Evolutionary conservation across 2,113 vertebrate species (phyloP).

Genomic region (Salvelinus alpinus): DNA sequence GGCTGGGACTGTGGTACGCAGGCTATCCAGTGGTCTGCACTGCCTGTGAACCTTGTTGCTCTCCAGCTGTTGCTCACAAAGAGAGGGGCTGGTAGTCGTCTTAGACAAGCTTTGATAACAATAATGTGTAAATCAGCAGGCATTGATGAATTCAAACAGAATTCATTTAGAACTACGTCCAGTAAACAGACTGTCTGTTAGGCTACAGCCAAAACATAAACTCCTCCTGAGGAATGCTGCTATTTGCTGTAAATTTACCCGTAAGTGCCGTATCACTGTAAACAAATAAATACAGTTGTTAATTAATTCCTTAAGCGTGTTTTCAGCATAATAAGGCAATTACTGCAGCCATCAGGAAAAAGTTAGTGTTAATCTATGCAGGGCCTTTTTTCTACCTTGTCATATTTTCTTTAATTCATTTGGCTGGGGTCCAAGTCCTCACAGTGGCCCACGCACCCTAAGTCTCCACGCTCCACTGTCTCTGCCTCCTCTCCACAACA

Average conservation of each 20-base stretch:
- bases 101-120: no score
- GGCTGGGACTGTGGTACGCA: background rate
- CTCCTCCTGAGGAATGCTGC: conserved; percentile 14
- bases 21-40: background rate
- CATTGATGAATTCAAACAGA: no score
- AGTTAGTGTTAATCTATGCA: conserved; percentile 41
- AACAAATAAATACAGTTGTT: conserved; percentile 54
- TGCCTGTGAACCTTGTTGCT: no score
- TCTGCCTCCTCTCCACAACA: no score
- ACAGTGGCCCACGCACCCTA: conserved; percentile 20
- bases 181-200: background rate
- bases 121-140: no score
- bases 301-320: conserved; percentile 30
- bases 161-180: no score
- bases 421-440: conserved; percentile 43
- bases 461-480: conserved; percentile 33
- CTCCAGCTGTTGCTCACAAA: no score
- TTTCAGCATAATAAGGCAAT: conserved; percentile 44
- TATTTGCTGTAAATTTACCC: background rate
- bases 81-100: no score
- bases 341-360: conserved; percentile 53
- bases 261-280: conserved; percentile 19
- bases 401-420: conserved; percentile 68
- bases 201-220: background rate
- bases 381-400: conserved; percentile 42